Evolutionary conservation across 1,140 invertebrate genomes (phyloP).

Genomic region (Saxidomus purpurata): DNA sequence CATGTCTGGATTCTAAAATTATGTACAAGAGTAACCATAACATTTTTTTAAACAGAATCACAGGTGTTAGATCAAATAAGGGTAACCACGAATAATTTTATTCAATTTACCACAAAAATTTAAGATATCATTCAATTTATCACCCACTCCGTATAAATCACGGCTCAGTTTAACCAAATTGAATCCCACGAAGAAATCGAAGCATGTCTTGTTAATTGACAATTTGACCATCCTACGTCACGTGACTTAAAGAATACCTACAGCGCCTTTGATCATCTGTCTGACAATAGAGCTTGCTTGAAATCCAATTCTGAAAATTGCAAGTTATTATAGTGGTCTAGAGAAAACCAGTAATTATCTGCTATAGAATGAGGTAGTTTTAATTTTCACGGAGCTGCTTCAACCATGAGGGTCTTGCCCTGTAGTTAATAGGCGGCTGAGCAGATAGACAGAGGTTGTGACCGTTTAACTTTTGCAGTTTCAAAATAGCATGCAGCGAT

Average conservation of each 20-base stretch:
- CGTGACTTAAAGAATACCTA: background rate
- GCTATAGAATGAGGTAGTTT: constrained; percentile 34
- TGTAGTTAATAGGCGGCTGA: background rate
- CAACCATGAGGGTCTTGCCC: constrained; percentile 27
- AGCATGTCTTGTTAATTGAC: constrained; percentile 26
- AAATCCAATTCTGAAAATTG: constrained; percentile 62
- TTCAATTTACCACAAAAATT: background rate
- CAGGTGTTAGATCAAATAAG: background rate
- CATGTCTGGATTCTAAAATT: too few species aligned
- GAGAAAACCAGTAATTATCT: constrained; percentile 29
- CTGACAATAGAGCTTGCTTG: constrained; percentile 6
- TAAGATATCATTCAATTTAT: constrained; percentile 6
- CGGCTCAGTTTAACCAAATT: background rate
- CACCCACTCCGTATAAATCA: background rate
- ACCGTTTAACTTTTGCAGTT: background rate
- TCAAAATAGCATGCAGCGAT: background rate
- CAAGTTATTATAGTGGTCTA: background rate
- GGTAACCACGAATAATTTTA: background rate
- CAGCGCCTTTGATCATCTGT: background rate
- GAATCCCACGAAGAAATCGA: constrained; percentile 21
- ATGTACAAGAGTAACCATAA: background rate
- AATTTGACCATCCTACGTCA: background rate
- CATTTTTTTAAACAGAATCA: background rate
- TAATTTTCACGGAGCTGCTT: background rate
- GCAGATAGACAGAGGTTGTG: background rate